A percentile compares a stretch with the other conserved stretches of the same genome.
These are phyloP conservation scores for Sebastes minor DNA, from an alignment of 2,797 vertebrate genomes.

Conservation along the genomic window DNA sequence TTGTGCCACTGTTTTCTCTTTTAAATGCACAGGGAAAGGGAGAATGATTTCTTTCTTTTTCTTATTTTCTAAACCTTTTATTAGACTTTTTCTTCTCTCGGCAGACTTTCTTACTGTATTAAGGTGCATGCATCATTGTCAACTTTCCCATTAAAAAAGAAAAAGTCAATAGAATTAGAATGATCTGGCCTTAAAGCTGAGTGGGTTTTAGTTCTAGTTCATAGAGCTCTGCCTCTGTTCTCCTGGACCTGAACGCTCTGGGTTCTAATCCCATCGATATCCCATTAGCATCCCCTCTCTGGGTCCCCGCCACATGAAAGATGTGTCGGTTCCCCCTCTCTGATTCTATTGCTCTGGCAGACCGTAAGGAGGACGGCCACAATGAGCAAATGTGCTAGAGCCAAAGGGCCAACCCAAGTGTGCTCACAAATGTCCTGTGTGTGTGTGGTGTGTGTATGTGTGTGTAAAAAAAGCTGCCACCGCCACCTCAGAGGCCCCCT, in stretches of 20 bases:
- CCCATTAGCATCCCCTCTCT: conserved; percentile 83
- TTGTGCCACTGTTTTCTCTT: conserved; percentile 20
- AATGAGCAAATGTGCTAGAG: conserved; percentile 78
- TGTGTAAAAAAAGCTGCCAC: conserved; percentile 54
- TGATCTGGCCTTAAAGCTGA: conserved; percentile 59
- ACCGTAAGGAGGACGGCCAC: conserved; percentile 64
- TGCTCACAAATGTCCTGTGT: conserved; percentile 61
- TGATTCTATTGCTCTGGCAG: conserved; percentile 77
- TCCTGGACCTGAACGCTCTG: conserved; percentile 71
- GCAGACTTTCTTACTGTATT: conserved; percentile 37
- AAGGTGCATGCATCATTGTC: conserved; percentile 49
- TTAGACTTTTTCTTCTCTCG: background rate
- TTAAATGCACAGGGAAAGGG: background rate
- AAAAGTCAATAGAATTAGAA: conserved; percentile 62
- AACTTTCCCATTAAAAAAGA: conserved; percentile 45
- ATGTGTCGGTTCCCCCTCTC: conserved; percentile 76
- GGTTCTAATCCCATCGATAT: conserved; percentile 86
- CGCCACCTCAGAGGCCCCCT: conserved; percentile 75
- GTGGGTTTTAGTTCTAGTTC: conserved; percentile 73
- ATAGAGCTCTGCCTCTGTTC: conserved; percentile 61
- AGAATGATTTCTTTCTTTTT: background rate
- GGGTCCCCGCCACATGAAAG: conserved; percentile 81
- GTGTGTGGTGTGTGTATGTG: conserved; percentile 21
- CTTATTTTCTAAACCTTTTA: background rate
- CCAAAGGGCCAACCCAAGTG: conserved; percentile 80